Evolutionary conservation across 2,113 vertebrate species (phyloP), one percentile per base, ranked within the genome.

Genomic region (Rana temporaria): DNA sequence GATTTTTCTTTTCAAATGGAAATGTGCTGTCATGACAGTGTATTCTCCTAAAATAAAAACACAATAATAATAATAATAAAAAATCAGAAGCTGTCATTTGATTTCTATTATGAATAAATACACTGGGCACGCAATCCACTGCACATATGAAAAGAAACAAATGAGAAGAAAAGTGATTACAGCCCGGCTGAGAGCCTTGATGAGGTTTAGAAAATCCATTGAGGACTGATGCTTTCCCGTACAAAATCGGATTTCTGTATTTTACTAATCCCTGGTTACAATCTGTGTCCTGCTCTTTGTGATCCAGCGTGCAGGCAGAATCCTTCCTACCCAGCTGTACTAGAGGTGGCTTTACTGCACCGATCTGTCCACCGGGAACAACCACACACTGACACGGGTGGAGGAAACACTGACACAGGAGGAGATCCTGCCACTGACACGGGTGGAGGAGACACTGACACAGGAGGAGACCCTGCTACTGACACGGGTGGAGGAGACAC

Each of bases 1-100:
- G 0, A 99, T 98, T 92, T 98, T 99, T 89, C 98, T 96, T 91
- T 99, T 98, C 90, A 99, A 92, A 87, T 97, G 96, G 89, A 99
- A 99, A 85, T 99, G 96, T 34, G 97, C 96, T 85, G 96, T 99
- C 97, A 99, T 98, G 82, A 99, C 95, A 0, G 97, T 98, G 87
- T 99, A 99, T 86, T 99, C 95, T 12, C 98, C 97, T 99, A 89
- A 74, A 74, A 38, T 6, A 38, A 38, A 38, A 38, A 38, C 4
- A 38, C 26, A 30, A 30, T 30, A 30, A 30, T 30, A 30, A 30
- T 30, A 30, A 30, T 30, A 30, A 30, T 30, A 38, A 38, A 38
- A 38, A 8, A 0, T 65, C 68, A 3, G 67, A 20, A 19, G 48
- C 17, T 67, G 30, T 38, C 24, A 55, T 24, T 12, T 24, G 38